Conservation (phyloP, 1,140 invertebrate species). For the Grapholita molesta region DNA sequence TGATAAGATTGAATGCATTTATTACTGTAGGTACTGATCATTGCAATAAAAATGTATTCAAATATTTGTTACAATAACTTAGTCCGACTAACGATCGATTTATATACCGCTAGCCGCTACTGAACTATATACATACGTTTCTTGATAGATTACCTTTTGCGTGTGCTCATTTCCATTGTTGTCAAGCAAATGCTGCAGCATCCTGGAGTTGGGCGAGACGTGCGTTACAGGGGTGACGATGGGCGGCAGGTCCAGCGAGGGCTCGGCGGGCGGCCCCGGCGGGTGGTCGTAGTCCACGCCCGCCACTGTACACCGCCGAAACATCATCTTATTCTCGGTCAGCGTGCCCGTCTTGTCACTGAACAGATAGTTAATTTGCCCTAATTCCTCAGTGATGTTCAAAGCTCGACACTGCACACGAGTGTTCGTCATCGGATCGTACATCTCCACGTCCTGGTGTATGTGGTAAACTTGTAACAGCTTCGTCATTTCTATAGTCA, state of each 20-base stretch:
- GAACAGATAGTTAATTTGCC: conserved; percentile 97
- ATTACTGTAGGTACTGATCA: no score
- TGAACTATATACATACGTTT: no score
- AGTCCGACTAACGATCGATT: no score
- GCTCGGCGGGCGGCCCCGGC: conserved; percentile 79
- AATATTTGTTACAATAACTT: no score
- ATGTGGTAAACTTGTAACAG: conserved; percentile 97
- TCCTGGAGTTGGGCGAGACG: conserved; percentile 80
- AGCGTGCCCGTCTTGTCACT: conserved; percentile 98
- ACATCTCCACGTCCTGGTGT: conserved; percentile 92
- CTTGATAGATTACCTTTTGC: conserved; percentile 66
- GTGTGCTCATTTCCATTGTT: conserved; percentile 63
- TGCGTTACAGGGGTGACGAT: conserved; percentile 79
- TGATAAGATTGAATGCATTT: no score
- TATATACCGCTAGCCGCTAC: no score
- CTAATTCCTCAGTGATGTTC: conserved; percentile 98
- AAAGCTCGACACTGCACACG: conserved; percentile 95
- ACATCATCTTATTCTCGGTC: conserved; percentile 99
- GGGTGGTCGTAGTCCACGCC: conserved; percentile 94
- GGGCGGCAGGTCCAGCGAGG: conserved; percentile 71
- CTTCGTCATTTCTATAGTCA: conserved; percentile 98
- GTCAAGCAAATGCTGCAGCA: conserved; percentile 81
- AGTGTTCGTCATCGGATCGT: conserved; percentile 90
- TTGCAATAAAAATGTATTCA: no score
- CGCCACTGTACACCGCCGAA: conserved; percentile 92